Base-by-base conservation (phyloP, 2,113 vertebrate genomes). In the Philantomba maxwellii region DNA sequence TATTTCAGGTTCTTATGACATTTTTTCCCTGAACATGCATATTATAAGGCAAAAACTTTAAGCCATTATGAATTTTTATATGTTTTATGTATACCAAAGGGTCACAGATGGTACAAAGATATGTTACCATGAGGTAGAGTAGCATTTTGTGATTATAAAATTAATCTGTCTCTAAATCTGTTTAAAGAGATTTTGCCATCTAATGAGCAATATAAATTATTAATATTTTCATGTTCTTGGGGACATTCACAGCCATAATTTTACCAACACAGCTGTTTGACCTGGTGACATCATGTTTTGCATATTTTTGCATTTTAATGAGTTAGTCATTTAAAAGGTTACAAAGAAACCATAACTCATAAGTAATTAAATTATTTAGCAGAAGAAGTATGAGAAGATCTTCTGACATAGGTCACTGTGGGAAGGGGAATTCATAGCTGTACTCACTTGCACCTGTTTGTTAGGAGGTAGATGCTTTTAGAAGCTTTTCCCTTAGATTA, bases 281-380 rank as follows among this genome's bases (percentile, higher is more conserved):
- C 98, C 98, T 86, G 97, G 95, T 98, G 98, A 98, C 98, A 98
- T 98, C 98, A 99, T 98, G 98, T 98, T 98, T 98, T 98, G 98
- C 98, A 98, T 98, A 98, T 98, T 98, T 99, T 98, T 98, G 97
- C 98, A 98, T 99, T 98, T 98, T 98, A 98, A 99, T 98, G 97
- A 98, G 97, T 94, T 98, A 98, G 96, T 98, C 82, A 98, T 98
- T 98, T 99, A 98, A 98, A 98, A 98, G 98, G 98, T 99, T 99
- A 98, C 98, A 98, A 98, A 98, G 98, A 98, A 98, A 98, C 97
- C 98, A 98, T 99, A 98, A 99, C 98, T 99, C 98, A 98, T 98
- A 98, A 98, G 98, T 98, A 99, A 99, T 98, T 98, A 98, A 99
- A 99, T 98, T 98, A 98, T 98, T 98, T 98, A 98, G 97, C 97